Evolutionary conservation across 1,140 invertebrate genomes (phyloP).

Genomic region (Marisa cornuarietis): DNA sequence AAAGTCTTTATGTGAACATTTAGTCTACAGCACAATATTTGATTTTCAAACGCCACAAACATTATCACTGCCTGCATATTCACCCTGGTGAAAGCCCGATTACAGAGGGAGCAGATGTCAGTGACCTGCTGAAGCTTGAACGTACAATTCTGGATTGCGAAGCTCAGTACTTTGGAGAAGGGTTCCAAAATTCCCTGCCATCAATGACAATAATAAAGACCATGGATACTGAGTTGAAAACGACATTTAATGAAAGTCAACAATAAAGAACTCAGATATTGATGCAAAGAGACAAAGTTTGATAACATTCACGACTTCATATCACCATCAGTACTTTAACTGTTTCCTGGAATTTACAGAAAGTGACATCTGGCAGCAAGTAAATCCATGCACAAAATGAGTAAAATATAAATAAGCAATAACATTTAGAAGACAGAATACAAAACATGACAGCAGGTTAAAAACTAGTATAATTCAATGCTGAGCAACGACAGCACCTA

Average conservation of each 20-base stretch:
- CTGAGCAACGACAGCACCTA: background rate
- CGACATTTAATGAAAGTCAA: background rate
- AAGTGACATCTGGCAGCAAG: too few species aligned
- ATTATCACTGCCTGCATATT: background rate
- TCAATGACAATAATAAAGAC: constrained; percentile 25
- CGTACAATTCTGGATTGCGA: constrained; percentile 87
- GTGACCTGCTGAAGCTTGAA: constrained; percentile 85
- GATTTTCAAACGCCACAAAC: too few species aligned
- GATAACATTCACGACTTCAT: too few species aligned
- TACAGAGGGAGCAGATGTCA: constrained; percentile 90
- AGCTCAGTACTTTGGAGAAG: constrained; percentile 94
- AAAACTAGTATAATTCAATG: background rate
- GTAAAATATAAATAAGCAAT: too few species aligned
- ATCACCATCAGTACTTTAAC: too few species aligned
- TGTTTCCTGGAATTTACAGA: too few species aligned
- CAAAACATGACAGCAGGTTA: too few species aligned
- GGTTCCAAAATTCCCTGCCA: constrained; percentile 83
- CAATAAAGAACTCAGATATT: background rate
- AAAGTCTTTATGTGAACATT: background rate
- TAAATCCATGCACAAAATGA: too few species aligned
- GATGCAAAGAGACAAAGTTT: too few species aligned
- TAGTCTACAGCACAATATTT: too few species aligned
- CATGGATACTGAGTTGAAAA: background rate
- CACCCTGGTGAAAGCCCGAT: constrained; percentile 79
- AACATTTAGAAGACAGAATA: too few species aligned